Evolutionary conservation across 2,797 vertebrate species (phyloP).

Genomic region (Enteromius unitaeniatus): DNA sequence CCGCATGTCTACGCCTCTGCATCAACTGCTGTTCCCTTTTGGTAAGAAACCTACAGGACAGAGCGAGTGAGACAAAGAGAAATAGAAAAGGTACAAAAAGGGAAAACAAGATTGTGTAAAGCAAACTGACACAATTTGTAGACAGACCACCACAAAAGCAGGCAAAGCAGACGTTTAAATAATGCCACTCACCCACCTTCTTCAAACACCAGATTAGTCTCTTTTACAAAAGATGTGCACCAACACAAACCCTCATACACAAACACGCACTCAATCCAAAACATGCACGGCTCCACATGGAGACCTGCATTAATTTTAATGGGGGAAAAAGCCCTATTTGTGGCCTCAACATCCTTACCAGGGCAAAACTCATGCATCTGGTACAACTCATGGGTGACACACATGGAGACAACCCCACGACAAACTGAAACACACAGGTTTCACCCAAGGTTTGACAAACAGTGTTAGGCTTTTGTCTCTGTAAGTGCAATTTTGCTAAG

Average conservation of each 20-base stretch:
- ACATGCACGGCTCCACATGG: constrained; percentile 47
- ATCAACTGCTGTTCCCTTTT: constrained; percentile 95
- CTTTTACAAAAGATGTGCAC: neutral
- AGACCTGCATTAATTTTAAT: constrained; percentile 18
- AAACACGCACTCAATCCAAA: constrained; percentile 51
- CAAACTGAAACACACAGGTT: constrained; percentile 18
- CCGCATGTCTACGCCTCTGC: constrained; percentile 90
- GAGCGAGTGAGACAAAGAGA: constrained; percentile 18
- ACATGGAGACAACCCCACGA: neutral
- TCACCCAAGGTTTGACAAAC: constrained; percentile 9
- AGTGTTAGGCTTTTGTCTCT: constrained; percentile 51
- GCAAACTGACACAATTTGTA: constrained; percentile 4
- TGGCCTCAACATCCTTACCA: constrained; percentile 3
- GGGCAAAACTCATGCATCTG: constrained; percentile 45
- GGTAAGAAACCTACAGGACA: constrained; percentile 87
- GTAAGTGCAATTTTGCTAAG: constrained; percentile 23
- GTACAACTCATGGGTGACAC: constrained; percentile 15
- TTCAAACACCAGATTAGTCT: constrained; percentile 22
- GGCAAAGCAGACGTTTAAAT: constrained; percentile 49
- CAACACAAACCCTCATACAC: constrained; percentile 29
- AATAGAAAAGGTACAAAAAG: constrained; percentile 7
- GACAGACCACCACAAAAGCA: constrained; percentile 21
- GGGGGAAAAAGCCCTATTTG: neutral
- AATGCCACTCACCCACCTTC: constrained; percentile 11
- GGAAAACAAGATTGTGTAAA: neutral